These are phyloP conservation scores for Rhagologus leucostigma DNA, from an alignment of 2,113 vertebrate species.

Conservation along the genomic window DNA sequence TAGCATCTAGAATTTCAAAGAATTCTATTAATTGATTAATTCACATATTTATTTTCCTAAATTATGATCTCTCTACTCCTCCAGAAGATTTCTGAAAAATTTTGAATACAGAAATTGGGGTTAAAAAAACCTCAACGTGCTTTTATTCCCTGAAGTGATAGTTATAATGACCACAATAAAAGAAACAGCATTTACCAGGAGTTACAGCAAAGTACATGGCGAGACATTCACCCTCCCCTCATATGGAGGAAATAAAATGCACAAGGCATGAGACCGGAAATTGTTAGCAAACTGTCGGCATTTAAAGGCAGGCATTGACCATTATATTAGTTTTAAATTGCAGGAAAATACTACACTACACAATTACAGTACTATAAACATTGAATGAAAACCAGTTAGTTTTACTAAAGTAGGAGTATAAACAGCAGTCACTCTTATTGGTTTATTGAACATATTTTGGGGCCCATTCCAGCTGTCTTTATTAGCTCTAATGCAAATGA, in stretches of 20 bases:
- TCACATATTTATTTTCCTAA: background rate
- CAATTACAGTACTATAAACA: slow-evolving; percentile 48
- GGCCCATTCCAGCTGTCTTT: slow-evolving; percentile 51
- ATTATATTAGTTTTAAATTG: slow-evolving; percentile 44
- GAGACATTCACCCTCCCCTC: background rate
- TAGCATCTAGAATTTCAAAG: background rate
- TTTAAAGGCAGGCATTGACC: slow-evolving; percentile 45
- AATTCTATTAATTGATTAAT: background rate
- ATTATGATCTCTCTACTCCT: background rate
- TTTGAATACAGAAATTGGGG: background rate
- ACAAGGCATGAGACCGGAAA: slow-evolving; percentile 7
- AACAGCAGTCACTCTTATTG: slow-evolving; percentile 54
- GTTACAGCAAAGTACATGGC: background rate
- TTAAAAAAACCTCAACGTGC: background rate
- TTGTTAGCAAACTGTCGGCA: slow-evolving; percentile 37
- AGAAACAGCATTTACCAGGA: background rate
- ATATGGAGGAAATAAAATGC: slow-evolving; percentile 1
- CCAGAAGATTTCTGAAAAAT: background rate
- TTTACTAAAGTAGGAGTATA: slow-evolving; percentile 43
- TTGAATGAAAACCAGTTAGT: slow-evolving; percentile 52
- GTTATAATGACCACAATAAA: background rate
- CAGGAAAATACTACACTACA: background rate
- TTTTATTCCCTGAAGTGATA: background rate
- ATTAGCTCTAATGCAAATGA: slow-evolving; percentile 53
- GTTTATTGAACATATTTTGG: slow-evolving; percentile 58